Percentiles rank a stretch among this genome's conserved stretches.
phyloP scores from a whole-genome alignment of 2,113 vertebrate genomes.

The Malurus cyaneus region DNA sequence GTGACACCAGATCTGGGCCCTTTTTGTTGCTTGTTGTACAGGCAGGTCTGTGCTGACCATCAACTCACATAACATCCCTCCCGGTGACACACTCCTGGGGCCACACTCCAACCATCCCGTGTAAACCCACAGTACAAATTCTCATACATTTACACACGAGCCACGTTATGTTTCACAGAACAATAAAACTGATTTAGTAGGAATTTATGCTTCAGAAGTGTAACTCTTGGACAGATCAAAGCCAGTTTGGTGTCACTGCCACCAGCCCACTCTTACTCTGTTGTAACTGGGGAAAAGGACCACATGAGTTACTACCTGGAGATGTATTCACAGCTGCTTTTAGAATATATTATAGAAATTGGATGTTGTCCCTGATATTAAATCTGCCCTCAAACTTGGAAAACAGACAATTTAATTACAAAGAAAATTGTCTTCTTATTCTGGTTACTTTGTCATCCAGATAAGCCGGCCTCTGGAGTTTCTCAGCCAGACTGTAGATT shows the following conservation, averaged over 20 bases:
- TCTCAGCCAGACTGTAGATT: neutral
- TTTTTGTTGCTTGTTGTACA: fast-evolving
- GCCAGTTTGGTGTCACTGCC: neutral
- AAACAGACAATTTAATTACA: neutral
- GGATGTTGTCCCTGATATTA: neutral
- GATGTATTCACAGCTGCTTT: neutral
- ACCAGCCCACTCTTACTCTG: neutral
- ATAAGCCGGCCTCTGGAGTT: neutral
- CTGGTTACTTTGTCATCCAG: neutral
- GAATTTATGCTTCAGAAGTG: neutral
- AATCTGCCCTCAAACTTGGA: neutral
- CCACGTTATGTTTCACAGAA: neutral
- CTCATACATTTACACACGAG: neutral
- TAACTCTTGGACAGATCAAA: neutral
- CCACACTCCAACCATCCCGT: no score
- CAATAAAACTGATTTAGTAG: neutral
- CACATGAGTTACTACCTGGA: neutral
- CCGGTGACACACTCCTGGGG: neutral
- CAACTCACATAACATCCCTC: neutral
- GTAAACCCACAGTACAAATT: neutral
- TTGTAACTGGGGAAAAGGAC: neutral
- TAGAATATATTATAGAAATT: neutral
- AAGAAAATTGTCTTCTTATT: neutral
- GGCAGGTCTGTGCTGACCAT: neutral
- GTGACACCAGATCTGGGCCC: neutral